Percentiles rank a stretch among this genome's conserved stretches.
Conservation (phyloP, 2,797 vertebrate genomes). For the Propithecus perrieri region DNA sequence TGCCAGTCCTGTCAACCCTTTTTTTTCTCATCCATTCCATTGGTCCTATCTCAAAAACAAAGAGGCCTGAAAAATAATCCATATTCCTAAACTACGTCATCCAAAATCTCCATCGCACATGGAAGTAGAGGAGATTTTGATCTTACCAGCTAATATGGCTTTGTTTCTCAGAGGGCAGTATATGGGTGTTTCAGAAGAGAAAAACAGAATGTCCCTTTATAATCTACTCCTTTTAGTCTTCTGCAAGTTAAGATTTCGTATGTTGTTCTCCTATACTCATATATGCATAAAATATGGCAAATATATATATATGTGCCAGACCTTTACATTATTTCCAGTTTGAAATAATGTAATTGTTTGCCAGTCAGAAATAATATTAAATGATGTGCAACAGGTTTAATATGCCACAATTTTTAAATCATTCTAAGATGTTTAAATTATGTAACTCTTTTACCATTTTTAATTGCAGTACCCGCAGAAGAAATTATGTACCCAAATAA, state of each 20-base stretch:
- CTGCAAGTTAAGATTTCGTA: neutral
- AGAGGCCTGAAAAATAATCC: neutral
- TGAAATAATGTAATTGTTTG: neutral
- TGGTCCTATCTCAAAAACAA: neutral
- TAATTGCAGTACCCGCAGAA: neutral
- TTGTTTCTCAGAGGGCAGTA: neutral
- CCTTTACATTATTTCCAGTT: neutral
- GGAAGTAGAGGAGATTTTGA: neutral
- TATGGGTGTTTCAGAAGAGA: neutral
- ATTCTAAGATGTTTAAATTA: neutral
- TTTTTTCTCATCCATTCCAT: neutral
- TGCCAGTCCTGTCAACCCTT: neutral
- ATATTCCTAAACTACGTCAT: neutral
- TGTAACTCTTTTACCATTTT: neutral
- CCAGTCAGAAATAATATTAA: neutral
- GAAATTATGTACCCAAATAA: neutral
- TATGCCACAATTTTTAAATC: neutral
- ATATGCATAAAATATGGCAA: neutral
- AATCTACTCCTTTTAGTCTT: neutral
- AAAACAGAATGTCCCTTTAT: neutral
- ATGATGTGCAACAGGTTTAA: neutral
- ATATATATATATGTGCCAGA: neutral
- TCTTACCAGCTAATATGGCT: neutral
- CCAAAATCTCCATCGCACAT: neutral
- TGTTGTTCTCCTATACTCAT: neutral